phyloP scores from a whole-genome alignment of 1,140 invertebrate species.

The Psilanteris sp. region DNA sequence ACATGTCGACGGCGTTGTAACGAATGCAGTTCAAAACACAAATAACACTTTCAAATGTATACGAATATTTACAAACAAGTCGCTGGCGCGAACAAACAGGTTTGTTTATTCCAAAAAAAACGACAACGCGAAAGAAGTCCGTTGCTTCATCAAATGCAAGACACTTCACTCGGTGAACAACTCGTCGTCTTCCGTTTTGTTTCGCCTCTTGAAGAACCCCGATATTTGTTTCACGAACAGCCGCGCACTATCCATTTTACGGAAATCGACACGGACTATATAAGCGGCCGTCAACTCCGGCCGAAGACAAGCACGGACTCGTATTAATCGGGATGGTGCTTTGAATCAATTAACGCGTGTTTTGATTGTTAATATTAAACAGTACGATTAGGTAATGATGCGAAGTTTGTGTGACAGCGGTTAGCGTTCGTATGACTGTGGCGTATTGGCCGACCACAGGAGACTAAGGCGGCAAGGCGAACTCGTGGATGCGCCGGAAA shows the following conservation, averaged over 20 bases:
- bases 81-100: too few species aligned
- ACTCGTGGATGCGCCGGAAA: conserved; percentile 52
- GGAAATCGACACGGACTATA: not conserved
- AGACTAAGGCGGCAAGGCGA: conserved; percentile 60
- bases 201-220: conserved; percentile 63
- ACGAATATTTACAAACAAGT: too few species aligned
- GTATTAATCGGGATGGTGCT: too few species aligned
- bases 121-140: too few species aligned
- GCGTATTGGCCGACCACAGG: conserved; percentile 56
- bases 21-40: not conserved
- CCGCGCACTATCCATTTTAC: conserved; percentile 63
- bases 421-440: not conserved
- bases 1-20: conserved; percentile 67
- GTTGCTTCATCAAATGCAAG: too few species aligned
- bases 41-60: conserved; percentile 5
- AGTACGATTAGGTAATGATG: conserved; percentile 4
- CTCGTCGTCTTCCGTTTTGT: conserved; percentile 64
- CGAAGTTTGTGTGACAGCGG: conserved; percentile 2
- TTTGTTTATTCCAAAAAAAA: too few species aligned
- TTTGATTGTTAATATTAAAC: too few species aligned
- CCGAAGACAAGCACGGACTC: too few species aligned
- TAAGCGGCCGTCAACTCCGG: too few species aligned
- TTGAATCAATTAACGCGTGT: too few species aligned
- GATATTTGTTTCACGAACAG: conserved; percentile 57
- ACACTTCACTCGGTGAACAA: conserved; percentile 37